Evolutionary conservation across 2,888 invertebrate species (phyloP).

Genomic region (Caenorhabditis plicata): DNA sequence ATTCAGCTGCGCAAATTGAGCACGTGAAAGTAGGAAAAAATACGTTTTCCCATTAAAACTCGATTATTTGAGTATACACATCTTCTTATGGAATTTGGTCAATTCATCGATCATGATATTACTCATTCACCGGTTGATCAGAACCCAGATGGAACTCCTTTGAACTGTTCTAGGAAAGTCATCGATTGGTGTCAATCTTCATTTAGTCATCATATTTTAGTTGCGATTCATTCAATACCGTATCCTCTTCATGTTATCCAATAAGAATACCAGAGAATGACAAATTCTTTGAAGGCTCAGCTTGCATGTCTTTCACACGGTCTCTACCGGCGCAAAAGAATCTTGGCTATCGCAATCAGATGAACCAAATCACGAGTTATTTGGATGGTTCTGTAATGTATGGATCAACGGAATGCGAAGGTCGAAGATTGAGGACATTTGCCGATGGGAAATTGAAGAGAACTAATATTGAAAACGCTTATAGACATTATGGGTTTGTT

Average conservation of each 20-base stretch:
- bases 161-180: constrained; percentile 61
- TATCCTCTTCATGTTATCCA: constrained; percentile 90
- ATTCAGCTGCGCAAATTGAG: constrained; percentile 66
- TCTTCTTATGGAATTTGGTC: constrained; percentile 64
- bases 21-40: too few relatives aligned
- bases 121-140: constrained; percentile 59
- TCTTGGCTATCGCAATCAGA: constrained; percentile 74
- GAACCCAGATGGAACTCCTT: constrained; percentile 51
- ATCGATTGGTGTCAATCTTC: too few relatives aligned
- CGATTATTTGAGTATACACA: too few relatives aligned
- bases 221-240: constrained; percentile 82
- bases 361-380: constrained; percentile 73
- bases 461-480: constrained; percentile 21
- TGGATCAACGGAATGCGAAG: constrained; percentile 62
- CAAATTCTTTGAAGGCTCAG: constrained; percentile 78
- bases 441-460: constrained; percentile 55
- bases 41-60: too few relatives aligned
- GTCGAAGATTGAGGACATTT: constrained; percentile 51
- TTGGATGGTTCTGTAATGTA: constrained; percentile 63
- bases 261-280: constrained; percentile 86
- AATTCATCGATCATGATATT: constrained; percentile 64
- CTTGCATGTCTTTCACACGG: constrained; percentile 74
- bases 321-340: constrained; percentile 79
- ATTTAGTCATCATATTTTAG: too few relatives aligned
- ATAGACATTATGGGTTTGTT: constrained; percentile 18